These are phyloP conservation scores for Dasysyrphus albostriatus DNA, from an alignment of 2,888 invertebrate species.

Conservation along the genomic window DNA sequence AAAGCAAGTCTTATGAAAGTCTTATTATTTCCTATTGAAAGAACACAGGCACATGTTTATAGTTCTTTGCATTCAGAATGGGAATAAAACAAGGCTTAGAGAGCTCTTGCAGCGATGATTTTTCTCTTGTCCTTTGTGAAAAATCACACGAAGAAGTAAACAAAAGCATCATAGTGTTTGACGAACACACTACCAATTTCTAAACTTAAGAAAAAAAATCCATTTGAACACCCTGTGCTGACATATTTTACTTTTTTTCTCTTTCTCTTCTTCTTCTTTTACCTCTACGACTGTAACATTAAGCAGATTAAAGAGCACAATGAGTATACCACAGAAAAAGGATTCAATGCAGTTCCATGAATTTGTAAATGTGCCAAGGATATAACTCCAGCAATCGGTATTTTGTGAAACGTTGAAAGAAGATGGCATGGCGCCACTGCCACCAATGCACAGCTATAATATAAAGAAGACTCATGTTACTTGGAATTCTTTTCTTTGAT, in stretches of 20 bases:
- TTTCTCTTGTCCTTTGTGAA: slow-evolving; percentile 4
- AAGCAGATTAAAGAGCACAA: slow-evolving; percentile 57
- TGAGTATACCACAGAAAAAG: slow-evolving; percentile 7
- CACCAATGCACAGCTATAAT: neutral
- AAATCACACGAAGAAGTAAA: slow-evolving; percentile 16
- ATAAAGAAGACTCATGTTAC: slow-evolving; percentile 17
- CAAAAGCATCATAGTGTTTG: slow-evolving; percentile 24
- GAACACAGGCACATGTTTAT: neutral
- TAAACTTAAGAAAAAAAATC: slow-evolving; percentile 1
- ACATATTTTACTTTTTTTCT: neutral
- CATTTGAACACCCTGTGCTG: slow-evolving; percentile 2
- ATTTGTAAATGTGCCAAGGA: slow-evolving; percentile 53
- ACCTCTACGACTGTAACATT: slow-evolving; percentile 21
- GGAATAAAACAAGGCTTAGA: slow-evolving; percentile 4
- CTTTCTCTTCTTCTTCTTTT: neutral
- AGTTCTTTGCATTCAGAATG: neutral
- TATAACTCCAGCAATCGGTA: slow-evolving; percentile 33
- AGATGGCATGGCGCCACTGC: neutral
- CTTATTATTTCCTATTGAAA: neutral
- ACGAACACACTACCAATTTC: slow-evolving; percentile 24
- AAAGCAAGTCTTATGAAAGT: neutral
- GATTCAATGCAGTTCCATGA: slow-evolving; percentile 33
- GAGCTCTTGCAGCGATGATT: neutral
- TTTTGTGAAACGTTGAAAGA: neutral
- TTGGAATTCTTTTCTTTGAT: slow-evolving; percentile 29